phyloP scores from a whole-genome alignment of 2,797 vertebrate species.

The Acropternis orthonyx region DNA sequence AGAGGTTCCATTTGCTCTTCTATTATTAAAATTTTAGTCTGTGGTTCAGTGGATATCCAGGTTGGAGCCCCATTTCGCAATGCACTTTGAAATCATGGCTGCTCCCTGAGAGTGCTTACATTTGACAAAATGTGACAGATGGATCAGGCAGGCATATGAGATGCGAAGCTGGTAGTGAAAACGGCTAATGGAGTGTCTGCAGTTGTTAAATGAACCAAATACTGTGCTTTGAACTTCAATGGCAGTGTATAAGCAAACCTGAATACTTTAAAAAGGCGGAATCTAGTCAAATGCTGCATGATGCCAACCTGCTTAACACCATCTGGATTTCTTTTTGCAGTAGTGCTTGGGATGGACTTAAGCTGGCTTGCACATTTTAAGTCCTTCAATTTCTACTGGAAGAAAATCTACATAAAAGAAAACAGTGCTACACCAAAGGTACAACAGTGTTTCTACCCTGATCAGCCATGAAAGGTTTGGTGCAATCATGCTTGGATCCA shows the following conservation, averaged over 20 bases:
- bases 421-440: not conserved
- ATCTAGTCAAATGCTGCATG: not conserved
- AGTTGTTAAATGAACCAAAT: slow-evolving; percentile 61
- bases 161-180: not conserved
- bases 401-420: not conserved
- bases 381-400: not conserved
- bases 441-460: not conserved
- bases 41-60: slow-evolving; percentile 37
- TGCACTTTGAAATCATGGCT: slow-evolving; percentile 18
- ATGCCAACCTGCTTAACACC: not conserved
- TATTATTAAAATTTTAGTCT: slow-evolving; percentile 3
- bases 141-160: slow-evolving; percentile 55
- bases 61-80: slow-evolving; percentile 4
- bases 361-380: not conserved
- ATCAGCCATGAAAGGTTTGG: not conserved
- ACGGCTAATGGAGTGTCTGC: slow-evolving; percentile 58
- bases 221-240: slow-evolving; percentile 29
- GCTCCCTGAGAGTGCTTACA: not conserved
- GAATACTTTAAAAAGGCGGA: slow-evolving; percentile 13
- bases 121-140: slow-evolving; percentile 49
- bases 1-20: not conserved
- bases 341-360: not conserved
- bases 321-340: not conserved
- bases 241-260: not conserved
- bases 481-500: not conserved